phyloP scores from a whole-genome alignment of 2,888 invertebrate species.

The Machimus rusticus region DNA sequence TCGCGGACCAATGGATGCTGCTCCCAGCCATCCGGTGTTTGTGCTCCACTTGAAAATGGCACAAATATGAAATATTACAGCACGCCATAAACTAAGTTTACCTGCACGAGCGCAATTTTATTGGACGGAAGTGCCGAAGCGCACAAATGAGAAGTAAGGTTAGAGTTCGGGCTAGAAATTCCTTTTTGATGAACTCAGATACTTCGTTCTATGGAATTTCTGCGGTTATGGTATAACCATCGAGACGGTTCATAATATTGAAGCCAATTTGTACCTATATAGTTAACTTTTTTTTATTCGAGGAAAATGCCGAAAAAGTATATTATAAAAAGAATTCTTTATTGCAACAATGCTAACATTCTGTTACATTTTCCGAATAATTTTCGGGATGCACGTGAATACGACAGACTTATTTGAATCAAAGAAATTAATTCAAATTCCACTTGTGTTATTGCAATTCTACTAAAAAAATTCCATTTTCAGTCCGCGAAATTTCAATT shows the following conservation, averaged over 20 bases:
- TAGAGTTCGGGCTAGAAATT: background rate
- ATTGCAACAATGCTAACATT: background rate
- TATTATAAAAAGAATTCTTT: background rate
- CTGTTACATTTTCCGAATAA: background rate
- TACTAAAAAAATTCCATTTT: background rate
- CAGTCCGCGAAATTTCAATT: background rate
- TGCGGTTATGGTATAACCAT: background rate
- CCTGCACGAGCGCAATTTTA: background rate
- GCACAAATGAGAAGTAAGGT: background rate
- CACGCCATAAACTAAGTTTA: background rate
- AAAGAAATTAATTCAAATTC: background rate
- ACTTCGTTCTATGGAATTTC: background rate
- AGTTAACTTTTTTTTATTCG: background rate
- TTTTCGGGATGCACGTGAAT: background rate
- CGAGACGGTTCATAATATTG: background rate
- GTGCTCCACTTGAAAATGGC: background rate
- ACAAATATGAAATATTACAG: slow-evolving; percentile 10
- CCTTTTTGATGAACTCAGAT: slow-evolving; percentile 2
- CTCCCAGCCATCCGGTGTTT: background rate
- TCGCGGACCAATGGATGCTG: background rate
- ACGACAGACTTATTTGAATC: background rate
- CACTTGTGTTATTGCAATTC: background rate
- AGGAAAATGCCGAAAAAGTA: background rate
- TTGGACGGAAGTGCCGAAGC: background rate
- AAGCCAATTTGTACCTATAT: background rate